A percentile compares a stretch with the other conserved stretches of the same genome.
These are phyloP conservation scores for Phymatocera aterrima DNA, from an alignment of 2,888 invertebrate species.

Conservation along the genomic window DNA sequence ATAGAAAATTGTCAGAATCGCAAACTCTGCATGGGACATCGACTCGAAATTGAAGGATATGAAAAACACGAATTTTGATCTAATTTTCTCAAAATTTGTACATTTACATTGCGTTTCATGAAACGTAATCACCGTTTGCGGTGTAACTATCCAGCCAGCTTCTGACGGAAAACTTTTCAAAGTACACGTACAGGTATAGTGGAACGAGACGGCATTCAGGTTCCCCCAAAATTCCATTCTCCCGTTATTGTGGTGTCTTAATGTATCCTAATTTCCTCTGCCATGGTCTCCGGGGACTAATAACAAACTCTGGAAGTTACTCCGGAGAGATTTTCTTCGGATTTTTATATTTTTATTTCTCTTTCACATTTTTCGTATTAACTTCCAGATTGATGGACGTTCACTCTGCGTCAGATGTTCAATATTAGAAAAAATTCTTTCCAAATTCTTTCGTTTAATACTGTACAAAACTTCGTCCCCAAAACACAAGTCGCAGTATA, in stretches of 20 bases:
- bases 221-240: conserved; percentile 1
- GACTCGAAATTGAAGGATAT: too few species aligned
- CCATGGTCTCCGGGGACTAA: background rate
- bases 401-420: background rate
- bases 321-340: background rate
- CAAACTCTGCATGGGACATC: too few species aligned
- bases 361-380: background rate
- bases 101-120: too few species aligned
- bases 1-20: too few species aligned
- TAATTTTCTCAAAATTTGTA: too few species aligned
- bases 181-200: too few species aligned
- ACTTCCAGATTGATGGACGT: conserved; percentile 2
- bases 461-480: background rate
- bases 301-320: background rate
- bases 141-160: too few species aligned
- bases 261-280: conserved; percentile 24
- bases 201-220: background rate
- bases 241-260: background rate
- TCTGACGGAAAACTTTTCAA: background rate
- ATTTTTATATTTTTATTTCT: too few species aligned
- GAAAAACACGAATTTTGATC: too few species aligned
- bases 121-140: background rate
- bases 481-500: background rate
- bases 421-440: background rate
- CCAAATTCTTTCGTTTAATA: background rate